Conservation (phyloP, 23 tunicate species). For the Oikopleura dioica region DNA sequence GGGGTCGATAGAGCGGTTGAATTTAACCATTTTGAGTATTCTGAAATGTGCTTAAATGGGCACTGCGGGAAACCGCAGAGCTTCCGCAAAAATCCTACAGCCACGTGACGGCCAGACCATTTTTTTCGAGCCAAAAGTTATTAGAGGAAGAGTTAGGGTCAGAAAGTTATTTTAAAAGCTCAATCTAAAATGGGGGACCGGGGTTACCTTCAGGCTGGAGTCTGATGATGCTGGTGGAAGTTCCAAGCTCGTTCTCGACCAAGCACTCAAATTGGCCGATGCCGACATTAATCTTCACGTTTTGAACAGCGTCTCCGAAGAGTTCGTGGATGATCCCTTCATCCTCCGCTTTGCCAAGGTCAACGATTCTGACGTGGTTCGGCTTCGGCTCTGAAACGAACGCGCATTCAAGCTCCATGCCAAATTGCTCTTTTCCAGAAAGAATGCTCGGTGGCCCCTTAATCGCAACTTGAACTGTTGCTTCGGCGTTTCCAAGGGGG, state of each 20-base stretch:
- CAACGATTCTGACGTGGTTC: not conserved
- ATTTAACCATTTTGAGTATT: too few relatives aligned
- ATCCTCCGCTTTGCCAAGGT: not conserved
- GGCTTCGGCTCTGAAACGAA: not conserved
- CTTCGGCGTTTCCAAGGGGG: not conserved
- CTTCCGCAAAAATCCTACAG: too few relatives aligned
- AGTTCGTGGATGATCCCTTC: not conserved
- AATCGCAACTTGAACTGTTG: not conserved
- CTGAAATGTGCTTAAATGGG: too few relatives aligned
- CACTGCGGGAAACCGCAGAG: too few relatives aligned
- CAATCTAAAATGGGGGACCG: not conserved
- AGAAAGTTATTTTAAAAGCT: not conserved
- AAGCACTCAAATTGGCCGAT: slow-evolving; percentile 1
- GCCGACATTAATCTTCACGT: not conserved
- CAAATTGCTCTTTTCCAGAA: slow-evolving; percentile 7
- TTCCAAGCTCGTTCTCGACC: not conserved
- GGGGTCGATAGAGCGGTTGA: too few relatives aligned
- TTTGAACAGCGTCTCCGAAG: not conserved
- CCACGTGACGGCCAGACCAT: too few relatives aligned
- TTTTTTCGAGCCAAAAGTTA: not conserved
- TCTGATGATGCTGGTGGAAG: not conserved
- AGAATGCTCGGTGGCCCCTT: not conserved
- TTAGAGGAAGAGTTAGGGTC: not conserved
- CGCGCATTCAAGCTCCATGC: not conserved
- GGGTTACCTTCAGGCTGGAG: not conserved